Base-by-base conservation (phyloP, 1,140 invertebrate species). In the Rhopalosiphum maidis region DNA sequence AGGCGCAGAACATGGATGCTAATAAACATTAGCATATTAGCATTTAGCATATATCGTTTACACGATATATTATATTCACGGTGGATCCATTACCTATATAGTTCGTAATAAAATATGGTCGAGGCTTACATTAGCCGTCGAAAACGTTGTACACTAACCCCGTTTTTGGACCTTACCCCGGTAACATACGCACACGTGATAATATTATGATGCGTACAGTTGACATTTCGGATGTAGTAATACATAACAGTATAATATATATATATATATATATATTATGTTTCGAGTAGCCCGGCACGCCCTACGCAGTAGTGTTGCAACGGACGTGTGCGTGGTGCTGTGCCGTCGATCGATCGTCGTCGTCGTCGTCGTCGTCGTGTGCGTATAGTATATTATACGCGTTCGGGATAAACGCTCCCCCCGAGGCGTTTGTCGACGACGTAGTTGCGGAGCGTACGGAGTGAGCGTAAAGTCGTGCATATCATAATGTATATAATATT, bases 341-440 rank as follows among this genome's bases (percentile, higher is more conserved):
- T 68, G 60, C n/a, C 60, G 60, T 77, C 60, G 60, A 77, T 77
- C 60, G 60, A 77, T 77, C 60, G 60, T 68, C 60, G 25, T 60
- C 55, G 23, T 77, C 60, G 60, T 68, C 60, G 25, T 60, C 55
- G 23, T 30, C 55, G 60, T 68, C 55, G 60, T 68, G 22, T 54
- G 60, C 15, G 60, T 15, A n/a, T 68, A n/a, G 3, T n/a, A n/a
- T n/a, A 77, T 18, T 15, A 68, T 68, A 68, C 60, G 60, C 11
- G n/a, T 77, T 77, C 60, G 30, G 15, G 30, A 77, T n/a, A n/a
- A 77, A 18, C 30, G 60, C 60, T n/a, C 30, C 30, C 15, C 60
- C 60, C 60, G 60, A 77, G 60, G 30, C 60, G 60, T 77, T 77
- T 77, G 60, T 77, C 60, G 60, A 77, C 60, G 60, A 77, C 60